A percentile compares a stretch with the other conserved stretches of the same genome.
Evolutionary conservation across 2,888 invertebrate species (phyloP).

Genomic region (Rhaphigaster nebulosa): DNA sequence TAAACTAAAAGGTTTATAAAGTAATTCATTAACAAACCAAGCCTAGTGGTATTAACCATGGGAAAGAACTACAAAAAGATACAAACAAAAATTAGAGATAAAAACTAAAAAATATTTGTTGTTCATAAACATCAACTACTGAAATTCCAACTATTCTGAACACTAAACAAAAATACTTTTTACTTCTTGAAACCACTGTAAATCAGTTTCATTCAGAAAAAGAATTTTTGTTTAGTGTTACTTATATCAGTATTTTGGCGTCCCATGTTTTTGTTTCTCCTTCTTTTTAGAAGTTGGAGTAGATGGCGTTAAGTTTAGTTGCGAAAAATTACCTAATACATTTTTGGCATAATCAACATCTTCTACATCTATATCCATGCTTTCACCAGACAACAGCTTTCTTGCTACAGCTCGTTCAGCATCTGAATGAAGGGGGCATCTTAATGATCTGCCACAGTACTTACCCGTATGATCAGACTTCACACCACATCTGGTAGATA

Average conservation of each 20-base stretch:
- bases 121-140: background rate
- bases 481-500: constrained; percentile 70
- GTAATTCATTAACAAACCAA: no score
- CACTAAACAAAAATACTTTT: constrained; percentile 50
- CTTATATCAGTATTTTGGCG: constrained; percentile 48
- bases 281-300: constrained; percentile 50
- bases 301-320: constrained; percentile 21
- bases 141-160: background rate
- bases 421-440: constrained; percentile 52
- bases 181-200: background rate
- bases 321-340: constrained; percentile 36
- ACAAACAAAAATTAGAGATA: background rate
- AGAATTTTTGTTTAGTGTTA: constrained; percentile 41
- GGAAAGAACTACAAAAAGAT: no score
- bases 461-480: constrained; percentile 71
- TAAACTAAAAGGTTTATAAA: background rate
- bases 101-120: background rate
- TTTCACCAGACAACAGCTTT: constrained; percentile 37
- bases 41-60: no score
- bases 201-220: background rate
- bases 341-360: constrained; percentile 26
- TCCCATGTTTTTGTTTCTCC: constrained; percentile 48
- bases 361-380: constrained; percentile 49
- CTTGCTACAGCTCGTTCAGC: constrained; percentile 53
- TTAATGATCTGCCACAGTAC: constrained; percentile 68